Evolutionary conservation across 2,797 vertebrate genomes (phyloP).

Genomic region (Tokudaia muenninki): DNA sequence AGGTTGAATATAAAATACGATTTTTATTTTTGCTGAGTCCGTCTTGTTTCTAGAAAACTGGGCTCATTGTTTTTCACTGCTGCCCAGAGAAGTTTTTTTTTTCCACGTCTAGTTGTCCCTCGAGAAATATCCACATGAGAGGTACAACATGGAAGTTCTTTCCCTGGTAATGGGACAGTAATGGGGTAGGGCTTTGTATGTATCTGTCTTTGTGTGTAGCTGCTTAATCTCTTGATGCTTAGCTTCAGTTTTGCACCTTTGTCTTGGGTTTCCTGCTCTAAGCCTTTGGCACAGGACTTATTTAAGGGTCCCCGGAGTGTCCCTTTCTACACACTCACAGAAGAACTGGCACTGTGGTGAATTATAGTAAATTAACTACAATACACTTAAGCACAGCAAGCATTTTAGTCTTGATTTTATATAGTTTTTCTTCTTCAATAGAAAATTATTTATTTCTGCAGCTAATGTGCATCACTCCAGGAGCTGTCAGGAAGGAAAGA

Average conservation of each 20-base stretch:
- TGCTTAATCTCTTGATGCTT: background rate
- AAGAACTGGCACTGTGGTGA: background rate
- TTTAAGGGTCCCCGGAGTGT: background rate
- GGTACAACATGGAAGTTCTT: background rate
- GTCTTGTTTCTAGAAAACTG: background rate
- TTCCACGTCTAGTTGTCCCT: background rate
- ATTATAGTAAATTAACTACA: background rate
- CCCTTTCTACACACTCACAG: background rate
- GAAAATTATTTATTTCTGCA: background rate
- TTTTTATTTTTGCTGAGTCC: background rate
- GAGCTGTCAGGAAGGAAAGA: background rate
- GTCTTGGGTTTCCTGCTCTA: background rate
- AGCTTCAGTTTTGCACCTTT: background rate
- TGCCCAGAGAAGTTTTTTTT: background rate
- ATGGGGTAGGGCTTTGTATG: background rate
- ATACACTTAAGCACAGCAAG: background rate
- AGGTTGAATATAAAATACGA: background rate
- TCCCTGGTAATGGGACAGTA: background rate
- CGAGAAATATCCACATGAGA: background rate
- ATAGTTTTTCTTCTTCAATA: background rate
- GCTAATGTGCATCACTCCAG: background rate
- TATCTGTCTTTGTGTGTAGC: background rate
- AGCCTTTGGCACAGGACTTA: rapidly evolving
- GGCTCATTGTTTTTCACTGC: background rate
- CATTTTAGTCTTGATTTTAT: background rate